Evolutionary conservation across 2,888 invertebrate genomes (phyloP), one percentile per base, ranked within the genome.

Genomic region (Polietes domitor): DNA sequence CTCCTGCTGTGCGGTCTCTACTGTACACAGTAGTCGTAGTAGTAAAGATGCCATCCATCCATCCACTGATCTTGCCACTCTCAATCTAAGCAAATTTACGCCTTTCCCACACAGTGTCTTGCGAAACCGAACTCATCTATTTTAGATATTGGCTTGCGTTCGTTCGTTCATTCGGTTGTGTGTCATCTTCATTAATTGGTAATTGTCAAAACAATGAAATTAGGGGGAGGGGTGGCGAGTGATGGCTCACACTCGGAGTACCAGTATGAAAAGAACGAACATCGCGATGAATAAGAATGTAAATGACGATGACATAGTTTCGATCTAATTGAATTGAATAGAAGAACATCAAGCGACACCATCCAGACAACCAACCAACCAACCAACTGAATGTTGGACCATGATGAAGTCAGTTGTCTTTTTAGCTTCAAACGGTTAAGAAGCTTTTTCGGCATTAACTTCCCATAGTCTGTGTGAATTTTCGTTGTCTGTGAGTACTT

Each of bases 51-150:
- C n/a, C 19, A n/a, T 37, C 21, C 9, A 61, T 2, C n/a, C 63
- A 65, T 21, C 17, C 10, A 37, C 37, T 37, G 6, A 37, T 10
- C 37, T 37, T 9, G 53, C 7, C 26, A 24, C 61, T 26, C 28
- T n/a, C 47, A 19, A 43, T 50, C 70, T 26, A 80, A 77, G 63
- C 19, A n/a, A n/a, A 6, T 58, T 70, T 10, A 70, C 15, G 71
- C 55, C 74, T 77, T 78, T 83, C 77, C 68, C 83, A 78, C 83
- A 84, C 78, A 78, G 80, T 77, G 80, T 77, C 65, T 78, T 24
- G 50, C 15, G 32, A 28, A 55, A 75, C 12, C 24, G 9, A 65
- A 50, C 21, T 68, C 9, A 63, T 43, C 32, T 32, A 19, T 17
- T 26, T 74, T n/a, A 32, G 24, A 26, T 50, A 37, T n/a, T 12